Base-by-base conservation (phyloP, 2,797 vertebrate genomes). In the Acanthurus leucopareius region DNA sequence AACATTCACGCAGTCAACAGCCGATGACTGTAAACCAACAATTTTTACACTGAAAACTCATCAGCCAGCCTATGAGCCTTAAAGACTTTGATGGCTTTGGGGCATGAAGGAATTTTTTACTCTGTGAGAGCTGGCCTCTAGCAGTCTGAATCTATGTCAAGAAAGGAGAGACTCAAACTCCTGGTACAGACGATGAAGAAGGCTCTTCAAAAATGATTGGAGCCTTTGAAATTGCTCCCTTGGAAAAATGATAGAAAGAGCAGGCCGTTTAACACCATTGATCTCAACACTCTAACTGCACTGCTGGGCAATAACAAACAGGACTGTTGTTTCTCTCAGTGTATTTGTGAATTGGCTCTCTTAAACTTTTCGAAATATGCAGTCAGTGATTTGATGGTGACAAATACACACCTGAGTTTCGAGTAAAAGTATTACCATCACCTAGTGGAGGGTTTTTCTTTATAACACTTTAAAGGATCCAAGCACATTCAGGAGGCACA, bases 191-290 rank as follows among this genome's bases (percentile, higher is more conserved):
- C 38, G 51, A 77, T 22, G 10, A 63, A 67, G 47, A 47, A 40
- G 16, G 51, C 68, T 69, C 59, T 56, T 77, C 15, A 75, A 15
- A 72, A 77, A 75, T 61, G 5, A 80, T 69, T 71, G 4, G 0
- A 72, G 58, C 13, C 53, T 47, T 64, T 74, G 22, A 83, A 83
- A 77, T 75, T 44, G 66, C 74, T 83, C 75, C 61, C 58, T 38
- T 64, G 35, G 70, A 25, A 73, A 71, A 74, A 54, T 64, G 60
- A 66, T 47, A 66, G 48, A 53, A 8, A 13, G 38, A 57, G 45
- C 22, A 68, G 59, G 7, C 51, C 9, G 47, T 59, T 80, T 68
- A 72, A 69, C 40, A 47, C 47, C 53, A 47, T 17, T 66, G 65
- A 58, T 58, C 38, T 58, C 8, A 28, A 6, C 8, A 28, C 8